Evolutionary conservation across 1,140 invertebrate genomes (phyloP).

Genomic region (Cotesia typhae): DNA sequence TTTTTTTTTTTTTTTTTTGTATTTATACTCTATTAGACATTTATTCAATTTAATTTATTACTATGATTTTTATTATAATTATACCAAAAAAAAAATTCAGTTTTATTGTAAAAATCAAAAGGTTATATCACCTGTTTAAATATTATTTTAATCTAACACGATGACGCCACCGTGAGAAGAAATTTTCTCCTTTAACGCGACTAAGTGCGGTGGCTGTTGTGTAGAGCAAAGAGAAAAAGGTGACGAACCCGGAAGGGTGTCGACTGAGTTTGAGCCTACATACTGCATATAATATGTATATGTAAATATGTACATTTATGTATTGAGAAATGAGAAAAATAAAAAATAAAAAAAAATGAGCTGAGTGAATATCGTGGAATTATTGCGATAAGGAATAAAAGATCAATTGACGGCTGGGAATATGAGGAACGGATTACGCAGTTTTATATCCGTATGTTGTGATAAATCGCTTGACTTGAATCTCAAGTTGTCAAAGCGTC

Average conservation of each 20-base stretch:
- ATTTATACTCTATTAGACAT: too few species aligned
- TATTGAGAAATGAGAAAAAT: background rate
- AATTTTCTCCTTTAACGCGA: constrained; percentile 31
- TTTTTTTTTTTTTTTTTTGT: too few species aligned
- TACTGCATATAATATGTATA: too few species aligned
- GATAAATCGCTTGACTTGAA: constrained; percentile 35
- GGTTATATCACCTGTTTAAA: constrained; percentile 30
- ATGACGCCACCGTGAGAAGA: constrained; percentile 36
- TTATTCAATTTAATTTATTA: too few species aligned
- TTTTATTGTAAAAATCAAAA: constrained; percentile 2
- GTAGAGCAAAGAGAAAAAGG: constrained; percentile 32
- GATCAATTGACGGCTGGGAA: background rate
- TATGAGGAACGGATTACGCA: constrained; percentile 28
- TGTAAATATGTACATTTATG: background rate
- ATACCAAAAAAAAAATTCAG: too few species aligned
- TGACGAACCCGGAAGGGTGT: constrained; percentile 26
- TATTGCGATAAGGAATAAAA: background rate
- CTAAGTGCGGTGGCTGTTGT: constrained; percentile 19
- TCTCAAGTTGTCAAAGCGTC: constrained; percentile 31
- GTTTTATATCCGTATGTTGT: constrained; percentile 28
- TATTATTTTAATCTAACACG: constrained; percentile 22
- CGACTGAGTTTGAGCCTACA: too few species aligned
- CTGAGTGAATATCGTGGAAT: constrained; percentile 20
- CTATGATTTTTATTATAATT: too few species aligned
- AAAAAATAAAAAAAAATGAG: background rate